These are phyloP conservation scores for Xerus rutilus DNA, from an alignment of 2,797 vertebrate species.

Conservation along the genomic window DNA sequence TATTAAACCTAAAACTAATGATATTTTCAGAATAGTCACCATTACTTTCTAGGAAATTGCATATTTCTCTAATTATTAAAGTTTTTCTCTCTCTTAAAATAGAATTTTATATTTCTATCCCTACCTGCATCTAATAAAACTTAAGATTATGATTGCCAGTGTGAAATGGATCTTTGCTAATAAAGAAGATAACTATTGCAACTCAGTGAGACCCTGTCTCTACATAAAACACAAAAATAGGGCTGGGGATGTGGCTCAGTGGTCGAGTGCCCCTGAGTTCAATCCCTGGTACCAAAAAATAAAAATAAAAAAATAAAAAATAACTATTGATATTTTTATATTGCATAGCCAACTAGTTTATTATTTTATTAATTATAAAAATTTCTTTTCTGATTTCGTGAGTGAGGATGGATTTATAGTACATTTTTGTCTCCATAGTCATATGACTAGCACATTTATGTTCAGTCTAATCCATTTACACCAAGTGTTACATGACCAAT, in stretches of 20 bases:
- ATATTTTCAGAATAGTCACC: constrained; percentile 39
- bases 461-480: not conserved
- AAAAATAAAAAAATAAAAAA: no score
- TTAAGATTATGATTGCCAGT: not conserved
- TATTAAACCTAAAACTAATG: constrained; percentile 55
- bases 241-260: no score
- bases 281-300: no score
- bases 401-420: not conserved
- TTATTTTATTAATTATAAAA: constrained; percentile 52
- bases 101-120: constrained; percentile 5
- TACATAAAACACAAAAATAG: no score
- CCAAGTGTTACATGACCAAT: not conserved
- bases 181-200: not conserved
- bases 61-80: constrained; percentile 19
- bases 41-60: constrained; percentile 33
- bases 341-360: not conserved
- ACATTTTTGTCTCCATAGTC: not conserved
- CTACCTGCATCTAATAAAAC: not conserved
- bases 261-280: no score
- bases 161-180: not conserved
- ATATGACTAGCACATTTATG: no score
- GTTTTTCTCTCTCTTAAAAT: not conserved
- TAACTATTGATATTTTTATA: not conserved
- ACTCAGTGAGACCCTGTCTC: no score
- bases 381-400: not conserved